Evolutionary conservation across 2,113 vertebrate species (phyloP), one percentile per base, ranked within the genome.

Genomic region (Datnioides undecimradiatus): DNA sequence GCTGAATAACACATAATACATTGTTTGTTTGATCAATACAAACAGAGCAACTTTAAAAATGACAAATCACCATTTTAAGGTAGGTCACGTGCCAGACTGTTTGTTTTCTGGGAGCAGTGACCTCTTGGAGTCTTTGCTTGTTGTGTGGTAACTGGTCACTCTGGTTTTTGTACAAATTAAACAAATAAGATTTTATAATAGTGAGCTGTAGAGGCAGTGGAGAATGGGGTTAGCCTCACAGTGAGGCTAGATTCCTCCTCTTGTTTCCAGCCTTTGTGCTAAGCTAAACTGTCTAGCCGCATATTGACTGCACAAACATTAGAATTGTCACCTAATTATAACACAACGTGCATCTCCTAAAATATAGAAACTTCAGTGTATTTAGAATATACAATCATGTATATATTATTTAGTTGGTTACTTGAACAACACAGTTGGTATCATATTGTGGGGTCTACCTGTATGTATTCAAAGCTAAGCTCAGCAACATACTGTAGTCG

Each of bases 121-220:
- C n/a, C n/a, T n/a, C n/a, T n/a, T 41, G 16, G 27, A 19, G 54
- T 58, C 41, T 64, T 49, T 1, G 27, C 10, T 70, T 6, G 67
- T 73, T 80, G 67, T 78, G 41, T 33, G 69, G 57, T 25, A 52
- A 14, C 52, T 31, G 52, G 8, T 19, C 13, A 78, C 43, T 36
- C 38, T 21, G 10, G 9, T 34, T 49, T 65, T 31, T 52, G 45
- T 58, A n/a, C 12, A 11, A 21, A 59, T 63, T 29, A 43, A 45
- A 63, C 23, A 63, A 63, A 29, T 17, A 63, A 21, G 25, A 29
- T n/a, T n/a, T n/a, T 29, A 45, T 14, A 43, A 63, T 27, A 57
- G 27, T 60, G 5, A 33, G 12, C 29, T 69, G 12, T 25, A 51
- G 3, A 34, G 65, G 16, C 19, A 34, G 48, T 16, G 9, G 25